A percentile compares a stretch with the other conserved stretches of the same genome.
These are phyloP conservation scores for Epinephelus moara DNA, from an alignment of 2,113 vertebrate genomes.

Conservation along the genomic window DNA sequence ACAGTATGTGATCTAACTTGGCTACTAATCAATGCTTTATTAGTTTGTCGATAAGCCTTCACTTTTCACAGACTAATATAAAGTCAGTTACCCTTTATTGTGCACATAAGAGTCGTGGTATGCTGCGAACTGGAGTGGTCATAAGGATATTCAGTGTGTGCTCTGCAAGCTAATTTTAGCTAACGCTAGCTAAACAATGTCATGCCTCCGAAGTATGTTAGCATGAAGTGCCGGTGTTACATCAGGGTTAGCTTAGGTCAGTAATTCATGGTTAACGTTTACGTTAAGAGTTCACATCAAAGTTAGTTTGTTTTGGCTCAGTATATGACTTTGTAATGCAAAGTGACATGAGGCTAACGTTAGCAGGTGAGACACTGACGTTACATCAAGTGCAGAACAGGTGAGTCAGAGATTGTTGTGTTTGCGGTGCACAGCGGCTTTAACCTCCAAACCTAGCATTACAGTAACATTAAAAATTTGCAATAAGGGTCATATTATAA, in stretches of 20 bases:
- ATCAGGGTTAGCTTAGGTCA: neutral
- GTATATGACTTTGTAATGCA: neutral
- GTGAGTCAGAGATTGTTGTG: neutral
- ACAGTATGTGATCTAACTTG: constrained; percentile 26
- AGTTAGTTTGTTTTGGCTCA: neutral
- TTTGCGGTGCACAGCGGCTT: neutral
- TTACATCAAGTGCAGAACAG: neutral
- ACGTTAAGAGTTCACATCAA: neutral
- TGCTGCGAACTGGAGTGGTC: neutral
- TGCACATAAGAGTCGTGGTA: neutral
- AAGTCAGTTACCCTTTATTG: neutral
- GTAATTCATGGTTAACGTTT: neutral
- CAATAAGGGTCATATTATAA: neutral
- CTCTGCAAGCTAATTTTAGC: too few species aligned
- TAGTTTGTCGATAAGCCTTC: neutral
- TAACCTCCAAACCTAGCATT: neutral
- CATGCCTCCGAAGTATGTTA: neutral
- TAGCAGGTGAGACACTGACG: neutral
- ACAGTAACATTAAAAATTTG: neutral
- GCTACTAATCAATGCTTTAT: neutral
- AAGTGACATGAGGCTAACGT: neutral
- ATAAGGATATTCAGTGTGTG: neutral
- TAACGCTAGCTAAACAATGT: neutral
- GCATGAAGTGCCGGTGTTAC: neutral
- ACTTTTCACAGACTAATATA: neutral